Conservation (phyloP, 2,113 vertebrate genomes). For the Xenus cinereus region DNA sequence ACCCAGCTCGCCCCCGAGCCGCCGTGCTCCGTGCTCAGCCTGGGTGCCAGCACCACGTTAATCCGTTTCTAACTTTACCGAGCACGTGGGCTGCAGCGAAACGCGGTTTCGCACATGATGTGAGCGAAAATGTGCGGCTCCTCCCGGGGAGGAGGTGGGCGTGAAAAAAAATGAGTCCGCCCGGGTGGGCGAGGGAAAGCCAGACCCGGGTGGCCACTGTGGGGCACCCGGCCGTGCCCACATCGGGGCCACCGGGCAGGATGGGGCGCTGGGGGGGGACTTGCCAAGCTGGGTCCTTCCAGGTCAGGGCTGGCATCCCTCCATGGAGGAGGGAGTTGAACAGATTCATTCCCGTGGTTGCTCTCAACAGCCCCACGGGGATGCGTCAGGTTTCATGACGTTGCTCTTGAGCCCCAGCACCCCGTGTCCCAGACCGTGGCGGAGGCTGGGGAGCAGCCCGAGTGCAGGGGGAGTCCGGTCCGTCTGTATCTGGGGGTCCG, state of each 20-base stretch:
- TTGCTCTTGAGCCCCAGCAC: not conserved
- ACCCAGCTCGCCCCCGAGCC: not conserved
- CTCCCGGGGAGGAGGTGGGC: not conserved
- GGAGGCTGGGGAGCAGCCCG: not conserved
- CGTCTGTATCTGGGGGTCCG: too few species aligned
- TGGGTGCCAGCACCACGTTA: not conserved
- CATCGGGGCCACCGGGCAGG: fast-evolving
- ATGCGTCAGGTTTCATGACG: not conserved
- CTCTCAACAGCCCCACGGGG: not conserved
- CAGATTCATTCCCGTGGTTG: not conserved
- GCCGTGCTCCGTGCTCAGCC: fast-evolving
- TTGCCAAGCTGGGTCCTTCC: not conserved
- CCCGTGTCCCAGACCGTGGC: not conserved
- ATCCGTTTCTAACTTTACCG: constrained; percentile 10
- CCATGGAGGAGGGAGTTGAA: not conserved
- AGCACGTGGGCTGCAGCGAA: not conserved
- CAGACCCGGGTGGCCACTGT: not conserved
- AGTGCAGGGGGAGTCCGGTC: fast-evolving
- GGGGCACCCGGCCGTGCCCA: not conserved
- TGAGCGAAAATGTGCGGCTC: not conserved
- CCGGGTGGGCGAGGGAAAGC: not conserved
- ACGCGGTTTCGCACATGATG: not conserved
- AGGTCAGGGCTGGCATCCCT: not conserved
- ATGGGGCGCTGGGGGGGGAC: fast-evolving
- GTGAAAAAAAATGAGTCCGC: not conserved